Base-by-base conservation (phyloP, 2,113 vertebrate species). In the Cyanistes caeruleus region DNA sequence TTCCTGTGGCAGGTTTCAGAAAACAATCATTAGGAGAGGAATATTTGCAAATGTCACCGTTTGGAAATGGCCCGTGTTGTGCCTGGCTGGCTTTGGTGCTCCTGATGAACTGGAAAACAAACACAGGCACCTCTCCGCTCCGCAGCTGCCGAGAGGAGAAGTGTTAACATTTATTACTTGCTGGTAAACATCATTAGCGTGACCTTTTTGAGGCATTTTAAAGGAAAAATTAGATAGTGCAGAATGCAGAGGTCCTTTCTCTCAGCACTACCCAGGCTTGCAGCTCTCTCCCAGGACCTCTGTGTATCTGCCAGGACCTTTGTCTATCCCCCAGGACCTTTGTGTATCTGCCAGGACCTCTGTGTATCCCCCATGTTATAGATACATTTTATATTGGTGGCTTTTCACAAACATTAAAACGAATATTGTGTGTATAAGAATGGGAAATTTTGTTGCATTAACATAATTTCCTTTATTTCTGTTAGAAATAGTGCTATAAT, bases 261-360 rank as follows among this genome's bases (percentile, higher is more conserved):
- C 35, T 25, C 27, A 2, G 58, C 63, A 4, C 30, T 1, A 3
- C 1, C 48, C 28, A 0, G 4, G 46, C 37, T 30, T 4, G 28
- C 44, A 33, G 35, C 44, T 48, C 44, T 52, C 15, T n/a, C n/a
- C 9, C 37, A 39, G 37, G 37, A 39, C 37, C 37, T 39, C 37
- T 39, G 37, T 39, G 37, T 39, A 39, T 39, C 37, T 39, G 37
- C 37, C 37, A 8, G 0, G 20, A 3, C 9, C 39, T 2, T 8
- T 2, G 27, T 7, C 11, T 39, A 39, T 3, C 7, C 15, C 6
- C 0, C 28, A n/a, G n/a, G n/a, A n/a, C n/a, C n/a, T n/a, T n/a
- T n/a, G n/a, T n/a, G n/a, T n/a, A n/a, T n/a, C n/a, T n/a, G n/a
- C n/a, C 37, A 37, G 37, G 37, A 37, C 37, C 37, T 37, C 37